Base-by-base conservation (phyloP, 2,113 vertebrate genomes). In the Falco punctatus region DNA sequence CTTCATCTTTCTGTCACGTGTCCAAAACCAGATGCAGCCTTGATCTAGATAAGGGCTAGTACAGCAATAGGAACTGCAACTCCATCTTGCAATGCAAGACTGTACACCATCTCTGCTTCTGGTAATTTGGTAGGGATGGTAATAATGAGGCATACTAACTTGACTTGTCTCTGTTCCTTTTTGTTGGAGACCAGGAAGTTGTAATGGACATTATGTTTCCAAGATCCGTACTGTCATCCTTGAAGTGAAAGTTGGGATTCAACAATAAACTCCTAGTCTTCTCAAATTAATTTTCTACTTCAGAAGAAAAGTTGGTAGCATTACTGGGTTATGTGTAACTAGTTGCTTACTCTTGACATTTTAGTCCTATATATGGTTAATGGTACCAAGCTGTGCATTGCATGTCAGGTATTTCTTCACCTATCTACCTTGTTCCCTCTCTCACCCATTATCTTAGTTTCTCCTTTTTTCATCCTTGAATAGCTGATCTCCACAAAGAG, bases 391-490 rank as follows among this genome's bases (percentile, higher is more conserved):
- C 55, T 96, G 77, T 83, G 79, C 14, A n/a, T 54, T 93, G 72
- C 42, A 46, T 46, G 52, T 81, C 28, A 91, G 71, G 51, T 66
- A 88, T 67, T 84, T 87, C 96, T 97, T 96, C 61, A 86, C 38
- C 73, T 88, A 27, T 71, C 94, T 80, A 75, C 86, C 85, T 55
- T 87, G 61, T 74, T 59, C 28, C 42, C 11, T 74, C 26, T 92
- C 46, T 93, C 86, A 92, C 92, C 58, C 66, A 92, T 74, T 94
- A 62, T 79, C 70, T 72, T 92, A 79, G 64, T 52, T 78, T 92
- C 81, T 91, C 69, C 86, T 95, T 71, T 83, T 88, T 97, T 96
- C 95, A 94, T 88, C 96, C 97, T 97, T 96, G 73, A 54, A 84
- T 75, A 66, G n/a, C 42, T 91, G 49, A 42, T 90, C 48, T 94